Evolutionary conservation across 2,113 vertebrate species (phyloP).

Genomic region (Phoxinus phoxinus): DNA sequence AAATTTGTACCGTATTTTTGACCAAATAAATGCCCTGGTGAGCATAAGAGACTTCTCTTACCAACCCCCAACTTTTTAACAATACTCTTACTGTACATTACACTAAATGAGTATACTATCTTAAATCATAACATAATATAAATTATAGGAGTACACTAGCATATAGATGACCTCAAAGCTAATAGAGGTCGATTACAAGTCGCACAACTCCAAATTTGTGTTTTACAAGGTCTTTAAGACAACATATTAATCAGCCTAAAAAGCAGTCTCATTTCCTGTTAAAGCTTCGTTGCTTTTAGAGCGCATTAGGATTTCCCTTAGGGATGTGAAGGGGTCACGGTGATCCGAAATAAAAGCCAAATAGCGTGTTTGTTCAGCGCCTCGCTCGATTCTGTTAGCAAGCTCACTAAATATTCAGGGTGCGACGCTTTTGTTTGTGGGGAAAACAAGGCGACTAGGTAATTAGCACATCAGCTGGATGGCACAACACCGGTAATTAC

Average conservation of each 20-base stretch:
- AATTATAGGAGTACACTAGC: not conserved
- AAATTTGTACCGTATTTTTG: not conserved
- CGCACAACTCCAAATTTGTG: not conserved
- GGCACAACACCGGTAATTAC: constrained; percentile 81
- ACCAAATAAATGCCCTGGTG: not conserved
- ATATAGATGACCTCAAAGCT: not conserved
- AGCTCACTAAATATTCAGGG: constrained; percentile 69
- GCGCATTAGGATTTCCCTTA: constrained; percentile 4
- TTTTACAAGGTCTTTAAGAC: not conserved
- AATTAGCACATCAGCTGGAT: constrained; percentile 81
- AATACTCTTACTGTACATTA: not conserved
- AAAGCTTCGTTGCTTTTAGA: not conserved
- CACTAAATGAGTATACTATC: not conserved
- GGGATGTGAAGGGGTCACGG: not conserved
- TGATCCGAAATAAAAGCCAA: constrained; percentile 14
- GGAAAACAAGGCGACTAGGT: constrained; percentile 75
- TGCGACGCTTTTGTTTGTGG: constrained; percentile 73
- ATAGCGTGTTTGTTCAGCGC: not conserved
- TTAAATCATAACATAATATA: not conserved
- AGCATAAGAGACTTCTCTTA: too few species aligned
- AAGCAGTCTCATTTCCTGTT: not conserved
- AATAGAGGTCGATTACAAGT: not conserved
- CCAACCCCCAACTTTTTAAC: not conserved
- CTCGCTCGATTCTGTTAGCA: constrained; percentile 13
- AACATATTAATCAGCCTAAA: constrained; percentile 17